Evolutionary conservation across 92 coral and sea anemone species (phyloP).

Genomic region (Palythoa grandiflora): DNA sequence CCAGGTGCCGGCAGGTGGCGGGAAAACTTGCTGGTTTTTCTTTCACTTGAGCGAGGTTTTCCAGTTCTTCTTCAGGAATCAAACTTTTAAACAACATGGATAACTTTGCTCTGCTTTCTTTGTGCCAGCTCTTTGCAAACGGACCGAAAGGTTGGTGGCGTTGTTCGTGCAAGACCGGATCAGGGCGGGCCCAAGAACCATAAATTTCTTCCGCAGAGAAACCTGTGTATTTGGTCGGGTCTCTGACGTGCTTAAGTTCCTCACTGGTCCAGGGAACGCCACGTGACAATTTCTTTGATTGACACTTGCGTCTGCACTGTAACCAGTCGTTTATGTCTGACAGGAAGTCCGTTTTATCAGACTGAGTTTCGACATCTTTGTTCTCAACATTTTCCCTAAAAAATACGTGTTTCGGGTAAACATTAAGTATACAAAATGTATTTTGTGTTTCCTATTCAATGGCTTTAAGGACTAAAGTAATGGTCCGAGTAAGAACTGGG

Average conservation of each 20-base stretch:
- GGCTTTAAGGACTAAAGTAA: too few relatives aligned
- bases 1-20: slow-evolving; percentile 61
- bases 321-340: slow-evolving; percentile 85
- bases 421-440: background rate
- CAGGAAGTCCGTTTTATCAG: slow-evolving; percentile 29
- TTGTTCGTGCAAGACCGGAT: slow-evolving; percentile 44
- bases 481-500: too few relatives aligned
- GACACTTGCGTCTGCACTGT: slow-evolving; percentile 63
- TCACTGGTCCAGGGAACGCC: slow-evolving; percentile 93
- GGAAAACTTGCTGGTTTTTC: slow-evolving; percentile 69
- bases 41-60: slow-evolving; percentile 1
- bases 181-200: slow-evolving; percentile 87
- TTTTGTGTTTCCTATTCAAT: too few relatives aligned
- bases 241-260: slow-evolving; percentile 59
- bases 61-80: slow-evolving; percentile 28
- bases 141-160: background rate
- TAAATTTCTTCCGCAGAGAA: slow-evolving; percentile 79
- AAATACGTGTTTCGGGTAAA: background rate
- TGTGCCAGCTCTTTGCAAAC: slow-evolving; percentile 27
- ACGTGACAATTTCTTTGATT: slow-evolving; percentile 56
- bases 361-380: background rate
- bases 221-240: slow-evolving; percentile 71
- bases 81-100: slow-evolving; percentile 63
- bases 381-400: slow-evolving; percentile 4
- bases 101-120: slow-evolving; percentile 56